phyloP scores from a whole-genome alignment of 2,888 invertebrate species.

The Callimorpha dominula region DNA sequence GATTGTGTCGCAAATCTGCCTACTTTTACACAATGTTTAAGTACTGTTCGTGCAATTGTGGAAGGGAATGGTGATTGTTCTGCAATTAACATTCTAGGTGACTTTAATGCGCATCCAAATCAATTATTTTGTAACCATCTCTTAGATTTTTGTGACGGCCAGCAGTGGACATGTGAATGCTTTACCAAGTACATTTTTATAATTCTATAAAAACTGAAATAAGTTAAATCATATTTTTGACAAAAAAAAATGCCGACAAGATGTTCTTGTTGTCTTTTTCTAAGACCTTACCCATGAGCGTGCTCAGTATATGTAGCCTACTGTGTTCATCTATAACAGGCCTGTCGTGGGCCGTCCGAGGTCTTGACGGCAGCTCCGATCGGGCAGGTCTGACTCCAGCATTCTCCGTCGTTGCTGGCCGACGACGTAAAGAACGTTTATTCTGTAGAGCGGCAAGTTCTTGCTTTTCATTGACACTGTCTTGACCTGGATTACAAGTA shows the following conservation, averaged over 20 bases:
- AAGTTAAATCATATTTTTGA: no score
- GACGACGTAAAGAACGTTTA: conserved; percentile 43
- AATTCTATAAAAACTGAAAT: no score
- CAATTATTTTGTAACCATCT: no score
- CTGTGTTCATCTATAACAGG: conserved; percentile 59
- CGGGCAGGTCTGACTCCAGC: conserved; percentile 66
- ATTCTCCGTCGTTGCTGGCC: conserved; percentile 77
- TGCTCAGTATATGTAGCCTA: conserved; percentile 75
- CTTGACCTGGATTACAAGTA: conserved; percentile 23
- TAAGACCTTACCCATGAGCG: conserved; percentile 70
- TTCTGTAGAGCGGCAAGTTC: neutral
- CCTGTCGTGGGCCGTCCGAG: conserved; percentile 68
- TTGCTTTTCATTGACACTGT: conserved; percentile 16
- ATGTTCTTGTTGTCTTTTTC: neutral
- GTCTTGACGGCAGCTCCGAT: conserved; percentile 61
- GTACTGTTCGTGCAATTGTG: no score
- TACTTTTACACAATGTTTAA: no score
- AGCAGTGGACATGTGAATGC: no score
- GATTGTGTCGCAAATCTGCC: no score
- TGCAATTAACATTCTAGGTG: no score
- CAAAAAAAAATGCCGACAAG: neutral
- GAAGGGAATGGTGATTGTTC: no score
- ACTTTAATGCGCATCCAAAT: no score
- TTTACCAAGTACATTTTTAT: no score
- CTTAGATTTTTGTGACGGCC: no score